Base-by-base conservation (phyloP, 30 jellyfish, hydroid and myxozoan genomes). In the Hydractinia symbiolongicarpus region DNA sequence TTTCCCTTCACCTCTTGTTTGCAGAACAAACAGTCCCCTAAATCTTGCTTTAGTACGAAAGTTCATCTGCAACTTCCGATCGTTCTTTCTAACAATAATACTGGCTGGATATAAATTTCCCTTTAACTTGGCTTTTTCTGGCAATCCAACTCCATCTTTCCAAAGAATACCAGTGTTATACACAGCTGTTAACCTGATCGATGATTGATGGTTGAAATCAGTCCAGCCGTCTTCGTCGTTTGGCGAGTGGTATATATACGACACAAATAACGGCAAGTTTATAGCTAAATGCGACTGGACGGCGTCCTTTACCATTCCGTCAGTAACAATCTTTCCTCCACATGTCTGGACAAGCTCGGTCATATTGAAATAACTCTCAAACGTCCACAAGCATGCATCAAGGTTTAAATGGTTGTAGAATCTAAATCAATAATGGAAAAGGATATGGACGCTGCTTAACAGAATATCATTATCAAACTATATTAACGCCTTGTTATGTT, bases 321-420 rank as follows among this genome's bases (percentile, higher is more conserved):
- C 96, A 7, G 98, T 87, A 6, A 94, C 86, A 21, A 93, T 82
- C 15, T 81, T 54, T 4, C 98, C 98, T 30, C 96, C 98, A 73
- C 98, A 93, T 78, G 79, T 80, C 70, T 87, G 89, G 50, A 93
- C 91, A 71, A 93, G 81, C 55, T 93, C 98, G 15, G 95, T 83
- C 98, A 93, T 93, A 84, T 87, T 95, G 61, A 83, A 93, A 76
- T 87, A 87, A 17, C 95, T 82, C 64, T 87, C 98, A 62, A 93
- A 93, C 19, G 93, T 93, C 98, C 98, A 93, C 30, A 93, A 67
- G 64, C 98, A 93, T 11, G 96, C 95, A 72, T 93, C 96, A 69
- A 93, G 72, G 30, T 93, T 87, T 78, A 93, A 72, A 82, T 86
- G 88, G 82, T 92, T 85, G 74, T 93, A 93, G 71, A 87, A 93